These are phyloP conservation scores for Eupelmus urozonus DNA, from an alignment of 2,888 invertebrate species.

Conservation along the genomic window DNA sequence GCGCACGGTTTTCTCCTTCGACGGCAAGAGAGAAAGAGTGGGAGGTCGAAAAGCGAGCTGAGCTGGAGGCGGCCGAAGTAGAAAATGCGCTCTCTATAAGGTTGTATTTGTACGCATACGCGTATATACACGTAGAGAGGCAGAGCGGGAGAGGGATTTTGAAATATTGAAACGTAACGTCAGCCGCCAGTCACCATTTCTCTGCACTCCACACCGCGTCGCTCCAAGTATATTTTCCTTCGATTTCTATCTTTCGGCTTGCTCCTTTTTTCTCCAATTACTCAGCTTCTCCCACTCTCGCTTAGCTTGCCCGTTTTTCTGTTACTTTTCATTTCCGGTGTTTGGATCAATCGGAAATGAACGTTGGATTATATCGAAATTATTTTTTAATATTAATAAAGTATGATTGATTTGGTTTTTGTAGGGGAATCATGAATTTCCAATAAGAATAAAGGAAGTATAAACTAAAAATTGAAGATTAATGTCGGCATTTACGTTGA, in stretches of 20 bases:
- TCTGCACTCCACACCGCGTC: neutral
- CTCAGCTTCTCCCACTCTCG: constrained; percentile 59
- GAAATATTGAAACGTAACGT: constrained; percentile 73
- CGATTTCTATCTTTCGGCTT: constrained; percentile 44
- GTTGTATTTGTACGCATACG: too few relatives aligned
- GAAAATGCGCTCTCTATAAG: constrained; percentile 36
- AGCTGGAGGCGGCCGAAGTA: constrained; percentile 28
- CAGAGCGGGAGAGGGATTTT: constrained; percentile 65
- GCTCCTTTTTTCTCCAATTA: constrained; percentile 55
- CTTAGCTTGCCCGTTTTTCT: constrained; percentile 1
- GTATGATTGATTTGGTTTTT: too few relatives aligned
- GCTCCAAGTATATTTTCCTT: constrained; percentile 32
- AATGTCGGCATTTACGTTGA: too few relatives aligned
- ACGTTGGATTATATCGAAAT: neutral
- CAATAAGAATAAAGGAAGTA: too few relatives aligned
- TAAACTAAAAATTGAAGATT: too few relatives aligned
- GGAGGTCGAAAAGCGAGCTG: neutral
- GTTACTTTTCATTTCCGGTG: neutral
- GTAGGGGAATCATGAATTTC: too few relatives aligned
- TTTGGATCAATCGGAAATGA: neutral
- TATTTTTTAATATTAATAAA: too few relatives aligned
- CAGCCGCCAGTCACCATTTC: constrained; percentile 58
- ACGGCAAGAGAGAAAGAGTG: neutral
- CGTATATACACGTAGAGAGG: too few relatives aligned
- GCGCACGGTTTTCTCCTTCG: constrained; percentile 26